Evolutionary conservation across 2,888 invertebrate species (phyloP), one percentile per base, ranked within the genome.

Genomic region (Holacanthella duospinosa): DNA sequence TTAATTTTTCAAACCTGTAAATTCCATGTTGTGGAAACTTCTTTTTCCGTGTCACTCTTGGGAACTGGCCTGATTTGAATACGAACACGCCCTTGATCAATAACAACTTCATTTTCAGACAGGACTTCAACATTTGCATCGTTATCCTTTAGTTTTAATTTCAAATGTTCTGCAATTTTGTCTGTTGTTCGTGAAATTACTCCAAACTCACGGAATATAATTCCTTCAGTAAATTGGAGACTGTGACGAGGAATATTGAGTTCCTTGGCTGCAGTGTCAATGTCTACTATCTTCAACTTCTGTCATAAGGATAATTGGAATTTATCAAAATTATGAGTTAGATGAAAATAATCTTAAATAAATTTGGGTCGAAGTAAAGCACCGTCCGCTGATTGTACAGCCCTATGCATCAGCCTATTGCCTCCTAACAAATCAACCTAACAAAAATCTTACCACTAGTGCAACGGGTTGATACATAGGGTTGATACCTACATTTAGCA

Each of bases 11-110:
- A 36, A 36, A 28, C 80, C 77, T 80, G 89, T 79, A 93, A 92
- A 2, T 91, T 90, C 95, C 95, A 96, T 0, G 94, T 92, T 2
- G 95, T 89, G 74, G 90, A 86, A 63, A 94, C 86, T 74, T 86
- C 89, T 77, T 94, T 95, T 63, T 87, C 85, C 68, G 88, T 77
- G 25, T 78, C 89, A 72, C 75, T 75, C n/a, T 75, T 75, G 6
- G 75, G 75, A 2, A 77, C 76, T n/a, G 62, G 69, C n/a, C 61
- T 59, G 12, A 70, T 64, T 61, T 66, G 63, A 3, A 72, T 60
- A 26, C 56, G 56, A 1, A 72, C 70, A 24, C 67, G 60, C 9
- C 67, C 70, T 1, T 88, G 86, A 64, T 86, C 85, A 59, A 88
- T 88, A 16, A 89, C 89, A 75, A 93, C 90, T 1, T 95, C 88